Conservation (phyloP, 1,140 invertebrate species). For the Eurytemora carolleeae region DNA sequence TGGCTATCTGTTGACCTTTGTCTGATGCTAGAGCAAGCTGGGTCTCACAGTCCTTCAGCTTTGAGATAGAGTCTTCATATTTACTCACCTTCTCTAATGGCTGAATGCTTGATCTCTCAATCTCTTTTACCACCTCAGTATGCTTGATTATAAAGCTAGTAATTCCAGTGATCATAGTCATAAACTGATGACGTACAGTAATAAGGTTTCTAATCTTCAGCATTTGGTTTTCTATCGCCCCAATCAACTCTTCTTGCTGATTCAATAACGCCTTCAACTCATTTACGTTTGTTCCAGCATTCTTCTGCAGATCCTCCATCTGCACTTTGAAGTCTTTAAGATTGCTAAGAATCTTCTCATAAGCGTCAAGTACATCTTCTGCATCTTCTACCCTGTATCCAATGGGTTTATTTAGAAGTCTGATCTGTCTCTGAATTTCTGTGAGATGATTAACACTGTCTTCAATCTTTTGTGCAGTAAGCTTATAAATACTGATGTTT, state of each 20-base stretch:
- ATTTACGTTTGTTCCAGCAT: conserved; percentile 37
- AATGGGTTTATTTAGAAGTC: conserved; percentile 58
- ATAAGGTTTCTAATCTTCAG: conserved; percentile 40
- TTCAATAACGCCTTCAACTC: conserved; percentile 53
- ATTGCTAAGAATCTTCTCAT: conserved; percentile 53
- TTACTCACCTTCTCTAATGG: conserved; percentile 67
- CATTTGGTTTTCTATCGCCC: conserved; percentile 59
- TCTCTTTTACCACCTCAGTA: conserved; percentile 57
- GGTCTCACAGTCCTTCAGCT: conserved; percentile 60
- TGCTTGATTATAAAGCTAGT: conserved; percentile 66
- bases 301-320: conserved; percentile 47
- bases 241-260: conserved; percentile 62
- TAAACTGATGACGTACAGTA: conserved; percentile 60
- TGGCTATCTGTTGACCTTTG: conserved; percentile 72
- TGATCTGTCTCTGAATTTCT: conserved; percentile 56
- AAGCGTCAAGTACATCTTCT: conserved; percentile 47
- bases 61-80: conserved; percentile 46
- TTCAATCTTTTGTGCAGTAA: conserved; percentile 49
- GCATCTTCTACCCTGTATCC: conserved; percentile 64
- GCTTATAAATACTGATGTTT: conserved; percentile 52
- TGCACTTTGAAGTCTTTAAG: conserved; percentile 56
- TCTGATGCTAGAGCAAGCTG: conserved; percentile 59
- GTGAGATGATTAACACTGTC: conserved; percentile 56
- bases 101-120: conserved; percentile 54
- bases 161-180: conserved; percentile 62